Evolutionary conservation across 2,888 invertebrate genomes (phyloP).

Genomic region (Agelastica alni): DNA sequence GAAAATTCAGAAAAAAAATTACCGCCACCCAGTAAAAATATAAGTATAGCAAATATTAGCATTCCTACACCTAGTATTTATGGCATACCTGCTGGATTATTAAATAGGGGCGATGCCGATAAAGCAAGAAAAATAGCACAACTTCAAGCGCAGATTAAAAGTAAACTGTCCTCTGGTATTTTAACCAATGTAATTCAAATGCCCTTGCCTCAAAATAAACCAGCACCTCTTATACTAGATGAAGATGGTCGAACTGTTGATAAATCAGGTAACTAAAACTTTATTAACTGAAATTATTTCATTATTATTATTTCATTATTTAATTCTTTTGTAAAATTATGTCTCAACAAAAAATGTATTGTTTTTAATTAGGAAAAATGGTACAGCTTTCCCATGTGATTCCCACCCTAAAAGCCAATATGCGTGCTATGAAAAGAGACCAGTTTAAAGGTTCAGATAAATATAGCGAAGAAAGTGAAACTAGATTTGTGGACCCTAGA

Average conservation of each 20-base stretch:
- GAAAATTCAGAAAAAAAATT: conserved; percentile 75
- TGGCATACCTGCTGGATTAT: conserved; percentile 50
- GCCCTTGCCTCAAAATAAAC: conserved; percentile 63
- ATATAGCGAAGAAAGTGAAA: conserved; percentile 58
- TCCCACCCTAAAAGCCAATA: conserved; percentile 95
- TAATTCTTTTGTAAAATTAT: too few species aligned
- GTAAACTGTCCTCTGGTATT: conserved; percentile 74
- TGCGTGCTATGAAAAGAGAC: conserved; percentile 89
- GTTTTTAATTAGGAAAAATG: conserved; percentile 64
- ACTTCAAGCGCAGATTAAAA: conserved; percentile 89
- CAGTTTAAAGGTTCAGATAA: conserved; percentile 81
- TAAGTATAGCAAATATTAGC: conserved; percentile 47
- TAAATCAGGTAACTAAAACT: conserved; percentile 74
- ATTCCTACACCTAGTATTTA: conserved; percentile 55
- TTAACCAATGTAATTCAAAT: conserved; percentile 56
- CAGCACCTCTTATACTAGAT: conserved; percentile 90
- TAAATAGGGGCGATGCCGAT: conserved; percentile 71
- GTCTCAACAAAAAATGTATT: too few species aligned
- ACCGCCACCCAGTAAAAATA: conserved; percentile 49
- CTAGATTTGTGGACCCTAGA: conserved; percentile 76
- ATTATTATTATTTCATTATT: too few species aligned
- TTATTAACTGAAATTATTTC: too few species aligned
- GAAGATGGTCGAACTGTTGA: conserved; percentile 93
- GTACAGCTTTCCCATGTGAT: conserved; percentile 89
- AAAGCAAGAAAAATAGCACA: conserved; percentile 91